Evolutionary conservation across 2,888 invertebrate genomes (phyloP).

Genomic region (Conops quadrifasciatus): DNA sequence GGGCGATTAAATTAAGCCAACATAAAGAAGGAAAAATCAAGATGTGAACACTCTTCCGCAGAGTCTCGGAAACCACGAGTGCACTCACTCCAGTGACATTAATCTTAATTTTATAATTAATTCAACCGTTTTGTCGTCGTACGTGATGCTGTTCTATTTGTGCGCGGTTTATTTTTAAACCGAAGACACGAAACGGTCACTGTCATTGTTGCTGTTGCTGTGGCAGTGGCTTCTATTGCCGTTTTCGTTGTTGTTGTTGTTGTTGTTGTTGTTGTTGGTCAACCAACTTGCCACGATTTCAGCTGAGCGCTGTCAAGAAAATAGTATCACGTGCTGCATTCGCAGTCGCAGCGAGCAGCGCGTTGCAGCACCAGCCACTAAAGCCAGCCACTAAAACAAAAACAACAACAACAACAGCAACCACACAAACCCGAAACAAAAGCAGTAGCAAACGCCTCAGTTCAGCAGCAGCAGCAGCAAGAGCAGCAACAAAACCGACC

Average conservation of each 20-base stretch:
- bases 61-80: no score
- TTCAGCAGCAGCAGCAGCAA: no score
- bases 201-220: not conserved
- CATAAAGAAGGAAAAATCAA: not conserved
- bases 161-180: constrained; percentile 29
- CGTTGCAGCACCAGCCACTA: not conserved
- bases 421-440: not conserved
- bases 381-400: not conserved
- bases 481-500: not conserved
- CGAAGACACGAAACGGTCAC: not conserved
- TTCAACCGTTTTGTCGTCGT: constrained; percentile 18
- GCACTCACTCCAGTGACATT: constrained; percentile 20
- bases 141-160: constrained; percentile 32
- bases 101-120: constrained; percentile 28
- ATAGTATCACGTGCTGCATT: constrained; percentile 30
- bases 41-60: not conserved
- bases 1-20: not conserved
- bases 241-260: not conserved
- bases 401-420: not conserved
- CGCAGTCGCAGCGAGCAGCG: not conserved
- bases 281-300: constrained; percentile 1
- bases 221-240: not conserved
- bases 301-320: constrained; percentile 15
- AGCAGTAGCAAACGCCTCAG: no score
- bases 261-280: not conserved